phyloP scores from a whole-genome alignment of 2,888 invertebrate genomes.

The Gibbula magus region DNA sequence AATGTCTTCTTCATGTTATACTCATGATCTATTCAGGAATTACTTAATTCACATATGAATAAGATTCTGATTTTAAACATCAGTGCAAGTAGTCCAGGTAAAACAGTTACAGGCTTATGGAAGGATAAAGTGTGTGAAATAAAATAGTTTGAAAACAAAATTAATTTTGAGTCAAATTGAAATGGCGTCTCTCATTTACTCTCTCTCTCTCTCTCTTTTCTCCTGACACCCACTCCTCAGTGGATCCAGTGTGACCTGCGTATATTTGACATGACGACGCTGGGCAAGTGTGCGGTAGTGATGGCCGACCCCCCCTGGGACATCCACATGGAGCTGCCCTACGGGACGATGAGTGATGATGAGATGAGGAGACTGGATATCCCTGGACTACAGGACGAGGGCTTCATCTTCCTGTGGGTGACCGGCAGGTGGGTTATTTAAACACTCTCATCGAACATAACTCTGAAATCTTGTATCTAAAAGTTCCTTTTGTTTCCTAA shows the following conservation, averaged over 20 bases:
- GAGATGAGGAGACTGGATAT: constrained; percentile 97
- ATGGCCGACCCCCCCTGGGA: constrained; percentile 97
- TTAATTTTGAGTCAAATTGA: neutral
- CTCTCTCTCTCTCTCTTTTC: neutral
- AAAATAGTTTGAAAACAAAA: too few species aligned
- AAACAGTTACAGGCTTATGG: too few species aligned
- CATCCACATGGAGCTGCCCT: constrained; percentile 98
- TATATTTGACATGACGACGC: constrained; percentile 90
- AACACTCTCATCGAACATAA: too few species aligned
- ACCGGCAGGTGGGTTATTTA: constrained; percentile 84
- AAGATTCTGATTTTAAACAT: too few species aligned
- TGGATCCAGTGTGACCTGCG: constrained; percentile 98
- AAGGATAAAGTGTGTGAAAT: too few species aligned
- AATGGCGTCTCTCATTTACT: neutral
- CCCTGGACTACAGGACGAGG: constrained; percentile 95
- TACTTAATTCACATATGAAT: too few species aligned
- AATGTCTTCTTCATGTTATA: too few species aligned
- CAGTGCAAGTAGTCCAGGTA: too few species aligned
- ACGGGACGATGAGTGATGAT: constrained; percentile 98
- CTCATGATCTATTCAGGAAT: too few species aligned
- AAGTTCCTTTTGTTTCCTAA: too few species aligned
- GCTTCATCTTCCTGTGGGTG: constrained; percentile 97
- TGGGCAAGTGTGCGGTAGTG: constrained; percentile 97
- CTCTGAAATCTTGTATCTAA: too few species aligned
- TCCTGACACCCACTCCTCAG: constrained; percentile 80